These are phyloP conservation scores for Oreochromis niloticus DNA, from an alignment of 2,113 vertebrate genomes.

Conservation along the genomic window DNA sequence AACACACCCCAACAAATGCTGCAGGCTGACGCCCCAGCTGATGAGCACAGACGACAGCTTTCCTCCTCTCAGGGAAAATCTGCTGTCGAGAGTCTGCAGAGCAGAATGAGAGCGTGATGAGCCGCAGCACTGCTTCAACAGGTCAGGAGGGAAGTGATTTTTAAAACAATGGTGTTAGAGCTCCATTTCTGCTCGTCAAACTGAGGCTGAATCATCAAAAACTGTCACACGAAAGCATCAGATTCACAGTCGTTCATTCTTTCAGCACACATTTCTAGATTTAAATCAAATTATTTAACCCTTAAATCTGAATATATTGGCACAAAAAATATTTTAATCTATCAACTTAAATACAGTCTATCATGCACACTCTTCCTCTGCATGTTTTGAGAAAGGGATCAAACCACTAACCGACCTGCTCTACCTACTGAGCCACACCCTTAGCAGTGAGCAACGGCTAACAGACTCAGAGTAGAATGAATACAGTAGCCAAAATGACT, in stretches of 20 bases:
- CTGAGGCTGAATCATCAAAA: neutral
- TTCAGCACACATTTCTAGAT: neutral
- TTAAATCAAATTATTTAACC: neutral
- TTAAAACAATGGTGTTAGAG: neutral
- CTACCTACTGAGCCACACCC: neutral
- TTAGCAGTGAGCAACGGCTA: neutral
- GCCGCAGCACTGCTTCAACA: neutral
- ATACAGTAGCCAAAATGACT: neutral
- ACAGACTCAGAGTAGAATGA: neutral
- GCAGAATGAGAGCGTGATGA: neutral
- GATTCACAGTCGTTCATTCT: neutral
- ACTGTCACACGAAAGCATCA: neutral
- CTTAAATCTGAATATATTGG: neutral
- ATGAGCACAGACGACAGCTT: neutral
- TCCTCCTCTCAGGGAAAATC: neutral
- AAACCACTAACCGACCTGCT: neutral
- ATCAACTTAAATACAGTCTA: neutral
- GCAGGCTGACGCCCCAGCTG: neutral
- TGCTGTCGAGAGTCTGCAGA: neutral
- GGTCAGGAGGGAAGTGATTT: neutral
- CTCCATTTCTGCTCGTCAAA: neutral
- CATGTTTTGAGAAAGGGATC: neutral
- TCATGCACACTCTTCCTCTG: accelerated
- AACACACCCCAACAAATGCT: neutral
- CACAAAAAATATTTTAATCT: neutral